Evolutionary conservation across 2,888 invertebrate species (phyloP).

Genomic region (Zaprionus bogoriensis): DNA sequence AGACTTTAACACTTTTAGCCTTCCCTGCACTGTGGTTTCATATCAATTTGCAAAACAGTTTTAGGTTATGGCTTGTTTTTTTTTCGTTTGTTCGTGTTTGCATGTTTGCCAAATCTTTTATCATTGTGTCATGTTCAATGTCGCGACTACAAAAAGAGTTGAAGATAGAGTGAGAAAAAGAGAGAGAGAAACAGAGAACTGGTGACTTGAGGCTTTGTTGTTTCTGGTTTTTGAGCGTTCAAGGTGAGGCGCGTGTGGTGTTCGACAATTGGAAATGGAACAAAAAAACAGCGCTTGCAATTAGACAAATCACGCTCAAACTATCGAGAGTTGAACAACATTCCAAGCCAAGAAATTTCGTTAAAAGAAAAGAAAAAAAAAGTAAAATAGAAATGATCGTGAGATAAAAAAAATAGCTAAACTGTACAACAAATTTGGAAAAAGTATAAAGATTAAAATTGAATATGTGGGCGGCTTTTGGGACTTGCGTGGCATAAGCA

Average conservation of each 20-base stretch:
- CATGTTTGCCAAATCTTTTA: conserved; percentile 56
- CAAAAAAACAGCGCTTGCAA: conserved; percentile 21
- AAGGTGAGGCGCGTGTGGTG: conserved; percentile 35
- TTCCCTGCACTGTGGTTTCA: conserved; percentile 20
- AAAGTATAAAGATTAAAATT: too few species aligned
- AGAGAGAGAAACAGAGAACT: neutral
- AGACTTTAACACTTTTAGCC: conserved; percentile 4
- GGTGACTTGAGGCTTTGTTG: conserved; percentile 18
- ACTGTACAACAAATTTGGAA: too few species aligned
- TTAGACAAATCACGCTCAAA: conserved; percentile 38
- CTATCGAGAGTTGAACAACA: too few species aligned
- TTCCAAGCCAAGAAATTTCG: too few species aligned
- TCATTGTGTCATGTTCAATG: conserved; percentile 60
- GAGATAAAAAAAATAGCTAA: too few species aligned
- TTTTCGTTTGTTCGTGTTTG: conserved; percentile 21
- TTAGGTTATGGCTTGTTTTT: neutral
- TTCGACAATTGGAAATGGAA: conserved; percentile 33
- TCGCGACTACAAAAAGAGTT: conserved; percentile 37
- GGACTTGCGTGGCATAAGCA: neutral
- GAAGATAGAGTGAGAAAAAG: neutral
- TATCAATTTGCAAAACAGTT: conserved; percentile 56
- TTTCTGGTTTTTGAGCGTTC: conserved; percentile 23
- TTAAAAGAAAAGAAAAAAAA: too few species aligned
- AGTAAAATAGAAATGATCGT: too few species aligned
- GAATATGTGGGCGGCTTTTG: too few species aligned